Conservation (phyloP, 1,140 invertebrate genomes). For the Oryctes rhinoceros region DNA sequence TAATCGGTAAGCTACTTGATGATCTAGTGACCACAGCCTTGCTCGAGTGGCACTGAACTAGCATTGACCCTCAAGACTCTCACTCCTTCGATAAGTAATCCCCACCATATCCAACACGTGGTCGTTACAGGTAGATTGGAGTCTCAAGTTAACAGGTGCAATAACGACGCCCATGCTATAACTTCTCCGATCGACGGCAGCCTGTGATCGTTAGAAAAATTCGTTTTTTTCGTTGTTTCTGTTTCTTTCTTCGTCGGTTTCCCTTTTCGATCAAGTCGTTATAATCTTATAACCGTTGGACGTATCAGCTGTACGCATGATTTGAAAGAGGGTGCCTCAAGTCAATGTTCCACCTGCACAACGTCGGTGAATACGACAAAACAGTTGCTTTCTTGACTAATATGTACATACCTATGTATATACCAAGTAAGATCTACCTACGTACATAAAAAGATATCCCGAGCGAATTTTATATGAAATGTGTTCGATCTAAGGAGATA, state of each 20-base stretch:
- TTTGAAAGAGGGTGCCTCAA: slow-evolving; percentile 31
- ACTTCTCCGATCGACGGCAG: slow-evolving; percentile 33
- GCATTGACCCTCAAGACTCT: slow-evolving; percentile 60
- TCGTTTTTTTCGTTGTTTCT: slow-evolving; percentile 35
- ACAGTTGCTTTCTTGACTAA: slow-evolving; percentile 15
- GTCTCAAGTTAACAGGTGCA: slow-evolving; percentile 48
- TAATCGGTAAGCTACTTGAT: slow-evolving; percentile 44
- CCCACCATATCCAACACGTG: slow-evolving; percentile 55
- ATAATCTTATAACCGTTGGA: slow-evolving; percentile 36
- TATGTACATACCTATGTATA: background rate
- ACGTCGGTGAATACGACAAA: slow-evolving; percentile 13
- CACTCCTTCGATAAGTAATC: slow-evolving; percentile 52
- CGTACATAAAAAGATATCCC: no score
- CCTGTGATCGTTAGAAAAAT: slow-evolving; percentile 37
- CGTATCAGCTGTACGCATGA: slow-evolving; percentile 33
- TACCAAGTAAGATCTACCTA: no score
- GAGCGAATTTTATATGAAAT: no score
- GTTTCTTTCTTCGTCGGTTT: slow-evolving; percentile 34
- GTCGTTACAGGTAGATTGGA: slow-evolving; percentile 50
- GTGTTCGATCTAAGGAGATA: no score
- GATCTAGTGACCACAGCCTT: slow-evolving; percentile 60
- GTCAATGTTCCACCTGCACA: slow-evolving; percentile 33
- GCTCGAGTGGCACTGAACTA: slow-evolving; percentile 60
- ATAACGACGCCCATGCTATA: slow-evolving; percentile 39
- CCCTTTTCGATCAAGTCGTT: slow-evolving; percentile 35